phyloP scores from a whole-genome alignment of 2,113 vertebrate genomes.

The Larimichthys polyactis region DNA sequence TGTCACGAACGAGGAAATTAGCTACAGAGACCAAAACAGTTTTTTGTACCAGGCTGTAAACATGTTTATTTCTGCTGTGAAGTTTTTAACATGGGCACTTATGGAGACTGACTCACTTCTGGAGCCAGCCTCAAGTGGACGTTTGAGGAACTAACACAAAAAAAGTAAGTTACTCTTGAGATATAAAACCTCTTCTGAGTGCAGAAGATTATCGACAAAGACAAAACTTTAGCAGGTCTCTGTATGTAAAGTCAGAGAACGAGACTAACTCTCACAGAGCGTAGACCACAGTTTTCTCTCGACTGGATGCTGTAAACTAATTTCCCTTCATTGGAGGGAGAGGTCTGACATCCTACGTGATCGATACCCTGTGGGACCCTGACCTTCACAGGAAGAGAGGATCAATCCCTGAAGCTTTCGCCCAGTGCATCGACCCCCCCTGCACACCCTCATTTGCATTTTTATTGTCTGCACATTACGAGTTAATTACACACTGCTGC shows the following conservation, averaged over 20 bases:
- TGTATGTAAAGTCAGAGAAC: not conserved
- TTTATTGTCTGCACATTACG: constrained; percentile 70
- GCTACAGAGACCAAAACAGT: too few relatives aligned
- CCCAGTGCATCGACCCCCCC: constrained; percentile 17
- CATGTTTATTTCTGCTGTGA: too few relatives aligned
- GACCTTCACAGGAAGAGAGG: constrained; percentile 59
- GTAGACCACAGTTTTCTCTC: not conserved
- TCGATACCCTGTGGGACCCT: constrained; percentile 55
- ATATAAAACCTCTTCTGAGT: too few relatives aligned
- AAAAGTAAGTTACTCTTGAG: not conserved
- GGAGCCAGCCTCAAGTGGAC: too few relatives aligned
- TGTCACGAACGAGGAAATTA: too few relatives aligned
- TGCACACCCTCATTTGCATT: constrained; percentile 61
- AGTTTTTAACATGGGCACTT: too few relatives aligned
- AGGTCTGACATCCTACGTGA: constrained; percentile 35
- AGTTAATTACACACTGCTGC: constrained; percentile 64
- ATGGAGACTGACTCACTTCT: too few relatives aligned
- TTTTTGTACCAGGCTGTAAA: too few relatives aligned
- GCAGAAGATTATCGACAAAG: not conserved
- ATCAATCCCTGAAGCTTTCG: constrained; percentile 56
- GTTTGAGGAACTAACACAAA: not conserved
- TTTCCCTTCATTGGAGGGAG: constrained; percentile 22
- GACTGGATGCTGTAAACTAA: not conserved
- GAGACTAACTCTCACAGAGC: not conserved
- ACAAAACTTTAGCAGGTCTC: not conserved